These are phyloP conservation scores for Danio choprae DNA, from an alignment of 2,797 vertebrate species.

Conservation along the genomic window DNA sequence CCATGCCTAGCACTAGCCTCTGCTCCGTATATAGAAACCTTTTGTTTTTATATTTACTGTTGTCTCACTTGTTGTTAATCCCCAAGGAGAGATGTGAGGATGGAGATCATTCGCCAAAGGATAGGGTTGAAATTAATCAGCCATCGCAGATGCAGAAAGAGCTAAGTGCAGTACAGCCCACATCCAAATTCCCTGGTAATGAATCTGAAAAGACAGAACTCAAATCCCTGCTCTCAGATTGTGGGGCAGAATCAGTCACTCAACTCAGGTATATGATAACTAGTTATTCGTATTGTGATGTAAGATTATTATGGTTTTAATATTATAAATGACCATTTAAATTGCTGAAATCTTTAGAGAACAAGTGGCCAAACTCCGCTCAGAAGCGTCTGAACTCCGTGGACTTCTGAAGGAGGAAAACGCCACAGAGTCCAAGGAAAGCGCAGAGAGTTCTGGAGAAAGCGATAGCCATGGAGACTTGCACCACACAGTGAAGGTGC, in stretches of 20 bases:
- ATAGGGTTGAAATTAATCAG: constrained; percentile 20
- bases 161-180: background rate
- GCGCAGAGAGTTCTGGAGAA: constrained; percentile 75
- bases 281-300: too few relatives aligned
- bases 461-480: constrained; percentile 77
- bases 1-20: background rate
- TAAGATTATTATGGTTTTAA: background rate
- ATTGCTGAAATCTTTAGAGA: constrained; percentile 67
- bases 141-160: constrained; percentile 7
- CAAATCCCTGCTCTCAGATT: constrained; percentile 74
- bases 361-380: constrained; percentile 68
- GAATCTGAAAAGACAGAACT: constrained; percentile 69
- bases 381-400: constrained; percentile 71
- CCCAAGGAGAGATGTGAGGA: constrained; percentile 38
- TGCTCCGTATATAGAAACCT: background rate
- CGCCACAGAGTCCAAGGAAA: constrained; percentile 74
- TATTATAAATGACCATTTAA: background rate
- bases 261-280: constrained; percentile 78
- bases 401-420: constrained; percentile 76
- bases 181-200: background rate
- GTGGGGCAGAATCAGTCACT: constrained; percentile 70
- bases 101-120: background rate
- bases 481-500: constrained; percentile 74
- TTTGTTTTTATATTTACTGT: constrained; percentile 3
- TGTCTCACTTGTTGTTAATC: background rate